These are phyloP conservation scores for Seira ritae DNA, from an alignment of 2,888 invertebrate species.

Conservation along the genomic window DNA sequence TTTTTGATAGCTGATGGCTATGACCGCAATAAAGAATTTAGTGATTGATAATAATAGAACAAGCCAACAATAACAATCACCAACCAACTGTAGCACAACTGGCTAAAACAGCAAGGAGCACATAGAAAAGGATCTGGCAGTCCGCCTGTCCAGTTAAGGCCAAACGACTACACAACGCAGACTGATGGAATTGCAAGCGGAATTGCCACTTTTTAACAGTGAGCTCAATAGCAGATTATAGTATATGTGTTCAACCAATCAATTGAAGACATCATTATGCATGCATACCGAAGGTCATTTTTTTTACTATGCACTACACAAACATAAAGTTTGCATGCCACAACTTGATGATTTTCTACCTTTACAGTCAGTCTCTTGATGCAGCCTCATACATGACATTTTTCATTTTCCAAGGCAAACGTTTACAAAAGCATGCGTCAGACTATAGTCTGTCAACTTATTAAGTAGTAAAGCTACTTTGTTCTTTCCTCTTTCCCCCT, in stretches of 20 bases:
- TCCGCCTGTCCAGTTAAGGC: constrained; percentile 67
- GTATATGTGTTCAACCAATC: constrained; percentile 55
- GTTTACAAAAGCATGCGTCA: not conserved
- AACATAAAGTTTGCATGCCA: constrained; percentile 33
- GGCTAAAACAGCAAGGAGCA: constrained; percentile 5
- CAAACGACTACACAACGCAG: constrained; percentile 66
- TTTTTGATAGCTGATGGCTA: not conserved
- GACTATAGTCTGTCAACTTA: constrained; percentile 14
- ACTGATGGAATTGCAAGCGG: constrained; percentile 51
- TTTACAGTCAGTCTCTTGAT: not conserved
- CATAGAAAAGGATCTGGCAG: not conserved
- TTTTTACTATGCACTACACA: constrained; percentile 21
- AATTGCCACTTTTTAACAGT: constrained; percentile 65
- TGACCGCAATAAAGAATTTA: not conserved
- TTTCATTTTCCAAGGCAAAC: not conserved
- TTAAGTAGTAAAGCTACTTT: no score
- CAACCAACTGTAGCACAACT: constrained; percentile 25
- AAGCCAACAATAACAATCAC: constrained; percentile 23
- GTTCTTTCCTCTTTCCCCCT: no score
- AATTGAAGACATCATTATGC: constrained; percentile 60
- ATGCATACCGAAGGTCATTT: constrained; percentile 67
- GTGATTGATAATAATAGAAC: not conserved
- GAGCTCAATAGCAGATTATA: constrained; percentile 16
- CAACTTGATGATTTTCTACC: not conserved
- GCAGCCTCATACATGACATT: constrained; percentile 5